phyloP scores from a whole-genome alignment of 2,888 invertebrate species.

The Aporophyla nigra region DNA sequence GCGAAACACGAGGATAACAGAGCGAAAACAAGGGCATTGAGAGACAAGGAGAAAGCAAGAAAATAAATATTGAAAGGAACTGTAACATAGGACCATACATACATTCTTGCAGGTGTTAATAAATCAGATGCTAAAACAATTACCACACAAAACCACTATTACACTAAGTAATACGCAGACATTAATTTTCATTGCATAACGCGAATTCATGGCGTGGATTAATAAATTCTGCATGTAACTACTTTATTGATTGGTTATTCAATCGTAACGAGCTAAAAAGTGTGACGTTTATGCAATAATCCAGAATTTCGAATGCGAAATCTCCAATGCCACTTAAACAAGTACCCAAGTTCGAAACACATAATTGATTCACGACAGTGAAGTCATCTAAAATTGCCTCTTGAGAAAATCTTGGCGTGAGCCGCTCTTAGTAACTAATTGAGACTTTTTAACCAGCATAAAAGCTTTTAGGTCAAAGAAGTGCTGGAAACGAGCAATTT shows the following conservation, averaged over 20 bases:
- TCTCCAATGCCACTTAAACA: slow-evolving; percentile 25
- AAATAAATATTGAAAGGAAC: slow-evolving; percentile 23
- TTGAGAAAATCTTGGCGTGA: slow-evolving; percentile 56
- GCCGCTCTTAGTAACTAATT: slow-evolving; percentile 56
- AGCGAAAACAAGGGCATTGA: slow-evolving; percentile 28
- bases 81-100: slow-evolving; percentile 20
- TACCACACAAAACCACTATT: slow-evolving; percentile 47
- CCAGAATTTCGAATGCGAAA: slow-evolving; percentile 35
- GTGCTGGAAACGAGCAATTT: slow-evolving; percentile 56
- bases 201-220: slow-evolving; percentile 48
- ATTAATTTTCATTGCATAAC: slow-evolving; percentile 61
- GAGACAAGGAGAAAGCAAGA: slow-evolving; percentile 9
- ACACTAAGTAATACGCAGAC: slow-evolving; percentile 48
- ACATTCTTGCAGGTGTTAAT: slow-evolving; percentile 40
- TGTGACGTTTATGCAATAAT: slow-evolving; percentile 55
- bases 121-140: slow-evolving; percentile 52
- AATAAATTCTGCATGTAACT: slow-evolving; percentile 59
- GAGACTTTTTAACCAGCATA: slow-evolving; percentile 61
- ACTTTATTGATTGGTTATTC: slow-evolving; percentile 59
- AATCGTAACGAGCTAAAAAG: slow-evolving; percentile 56
- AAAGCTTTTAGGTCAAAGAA: slow-evolving; percentile 62
- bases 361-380: slow-evolving; percentile 57
- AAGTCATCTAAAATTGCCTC: slow-evolving; percentile 40
- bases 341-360: slow-evolving; percentile 28
- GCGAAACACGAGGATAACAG: slow-evolving; percentile 50